Evolutionary conservation across 2,888 invertebrate genomes (phyloP), one percentile per base, ranked within the genome.

Genomic region (Lasiommata megera): DNA sequence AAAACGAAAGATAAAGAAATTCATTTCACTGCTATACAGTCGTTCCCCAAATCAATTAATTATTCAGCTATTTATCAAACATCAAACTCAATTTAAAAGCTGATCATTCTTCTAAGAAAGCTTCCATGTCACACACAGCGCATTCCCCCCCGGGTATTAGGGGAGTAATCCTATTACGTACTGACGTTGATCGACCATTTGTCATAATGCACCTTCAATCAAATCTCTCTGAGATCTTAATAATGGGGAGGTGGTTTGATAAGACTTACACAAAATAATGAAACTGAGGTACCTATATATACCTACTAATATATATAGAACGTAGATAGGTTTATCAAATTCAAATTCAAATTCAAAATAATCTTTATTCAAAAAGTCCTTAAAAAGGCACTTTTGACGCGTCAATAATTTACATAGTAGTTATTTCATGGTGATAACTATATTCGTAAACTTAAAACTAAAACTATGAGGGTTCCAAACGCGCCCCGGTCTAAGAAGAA

Each of bases 171-270:
- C 75, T 73, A 79, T 80, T 80, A 81, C 59, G 63, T 46, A 51
- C 63, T 77, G 81, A 82, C 82, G 77, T 69, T 79, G 75, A 80
- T 79, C 75, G 69, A 66, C 72, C 64, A 75, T 79, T 72, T 67
- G 67, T 80, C 77, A 79, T 72, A 75, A 66, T 61, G 61, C 44
- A 50, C 34, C 57, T 46, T 16, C 44, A 41, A 47, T 55, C 48
- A 56, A 62, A 53, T 55, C 56, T 47, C 11, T 7, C 8, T 18
- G 36, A 48, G 48, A 48, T 48, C 36, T 48, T 48, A 46, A 31
- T 46, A 46, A 46, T 46, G 31, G 46, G 46, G 16, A 46, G 46
- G 31, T 17, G 28, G 9, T 29, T 44, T 29, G 44, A 17, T 46
- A 16, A 29, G 46, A 31, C 46, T 29, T 16, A 31, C 29, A 8